Evolutionary conservation across 2,113 vertebrate genomes (phyloP).

Genomic region (Xenopus laevis): DNA sequence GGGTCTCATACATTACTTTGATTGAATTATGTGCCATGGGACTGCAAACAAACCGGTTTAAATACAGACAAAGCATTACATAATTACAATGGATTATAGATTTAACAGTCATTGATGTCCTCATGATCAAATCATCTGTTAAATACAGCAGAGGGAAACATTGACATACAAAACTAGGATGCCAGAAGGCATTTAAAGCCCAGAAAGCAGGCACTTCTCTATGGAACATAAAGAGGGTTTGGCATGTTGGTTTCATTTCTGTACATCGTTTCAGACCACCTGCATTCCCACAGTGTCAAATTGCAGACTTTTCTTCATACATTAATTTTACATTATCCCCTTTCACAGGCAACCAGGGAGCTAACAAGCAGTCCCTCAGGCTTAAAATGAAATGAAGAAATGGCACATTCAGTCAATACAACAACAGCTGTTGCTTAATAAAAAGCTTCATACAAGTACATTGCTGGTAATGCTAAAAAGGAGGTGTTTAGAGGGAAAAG

Average conservation of each 20-base stretch:
- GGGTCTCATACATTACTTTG: too few relatives aligned
- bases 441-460: conserved; percentile 30
- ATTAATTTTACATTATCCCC: conserved; percentile 58
- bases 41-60: too few relatives aligned
- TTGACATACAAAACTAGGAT: conserved; percentile 13
- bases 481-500: background rate
- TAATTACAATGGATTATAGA: too few relatives aligned
- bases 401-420: conserved; percentile 29
- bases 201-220: conserved; percentile 6
- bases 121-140: conserved; percentile 17
- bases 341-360: conserved; percentile 57
- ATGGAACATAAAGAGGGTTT: background rate
- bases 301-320: conserved; percentile 48
- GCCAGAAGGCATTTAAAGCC: conserved; percentile 31
- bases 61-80: too few relatives aligned
- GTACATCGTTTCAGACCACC: conserved; percentile 49
- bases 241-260: conserved; percentile 40
- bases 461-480: conserved; percentile 23
- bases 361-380: conserved; percentile 55
- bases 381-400: conserved; percentile 35
- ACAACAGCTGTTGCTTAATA: conserved; percentile 42
- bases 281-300: conserved; percentile 60
- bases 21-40: too few relatives aligned
- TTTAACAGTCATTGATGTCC: too few relatives aligned
- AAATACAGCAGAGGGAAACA: background rate